These are phyloP conservation scores for Anthopleura xanthogrammica DNA, from an alignment of 92 coral and sea anemone species.

Conservation along the genomic window DNA sequence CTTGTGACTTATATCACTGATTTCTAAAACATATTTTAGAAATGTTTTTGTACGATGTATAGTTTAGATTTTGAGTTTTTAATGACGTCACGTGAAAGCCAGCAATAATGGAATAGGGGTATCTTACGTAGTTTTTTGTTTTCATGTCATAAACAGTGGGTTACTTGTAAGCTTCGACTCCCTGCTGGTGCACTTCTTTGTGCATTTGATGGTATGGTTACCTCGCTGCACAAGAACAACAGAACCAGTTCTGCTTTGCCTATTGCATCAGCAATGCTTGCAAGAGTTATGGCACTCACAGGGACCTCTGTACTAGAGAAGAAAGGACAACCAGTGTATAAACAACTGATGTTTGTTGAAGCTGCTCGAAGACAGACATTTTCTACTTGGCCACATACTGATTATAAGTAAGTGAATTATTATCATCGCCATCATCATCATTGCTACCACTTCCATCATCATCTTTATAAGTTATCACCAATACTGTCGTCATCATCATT, in stretches of 20 bases:
- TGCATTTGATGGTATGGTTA: constrained; percentile 64
- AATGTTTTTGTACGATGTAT: too few relatives aligned
- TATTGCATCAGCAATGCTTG: constrained; percentile 81
- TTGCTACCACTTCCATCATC: neutral
- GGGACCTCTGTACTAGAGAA: constrained; percentile 59
- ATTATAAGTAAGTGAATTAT: constrained; percentile 65
- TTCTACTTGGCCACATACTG: constrained; percentile 92
- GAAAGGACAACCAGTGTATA: constrained; percentile 57
- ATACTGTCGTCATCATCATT: too few relatives aligned
- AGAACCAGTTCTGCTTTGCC: constrained; percentile 84
- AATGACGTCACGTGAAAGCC: too few relatives aligned
- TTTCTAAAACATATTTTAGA: too few relatives aligned
- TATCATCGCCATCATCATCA: neutral
- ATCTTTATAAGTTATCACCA: too few relatives aligned
- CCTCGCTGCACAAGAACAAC: constrained; percentile 65
- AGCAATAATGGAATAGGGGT: too few relatives aligned
- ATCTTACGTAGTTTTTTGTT: neutral
- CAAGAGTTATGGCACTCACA: constrained; percentile 74
- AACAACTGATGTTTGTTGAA: constrained; percentile 82
- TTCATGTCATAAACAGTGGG: constrained; percentile 61
- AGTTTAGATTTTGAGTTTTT: too few relatives aligned
- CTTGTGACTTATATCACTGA: too few relatives aligned
- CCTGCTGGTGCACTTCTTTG: constrained; percentile 66
- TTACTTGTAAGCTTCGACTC: constrained; percentile 74
- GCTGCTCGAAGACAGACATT: constrained; percentile 90